These are phyloP conservation scores for Trichogramma pretiosum DNA, from an alignment of 1,140 invertebrate genomes.

Conservation along the genomic window DNA sequence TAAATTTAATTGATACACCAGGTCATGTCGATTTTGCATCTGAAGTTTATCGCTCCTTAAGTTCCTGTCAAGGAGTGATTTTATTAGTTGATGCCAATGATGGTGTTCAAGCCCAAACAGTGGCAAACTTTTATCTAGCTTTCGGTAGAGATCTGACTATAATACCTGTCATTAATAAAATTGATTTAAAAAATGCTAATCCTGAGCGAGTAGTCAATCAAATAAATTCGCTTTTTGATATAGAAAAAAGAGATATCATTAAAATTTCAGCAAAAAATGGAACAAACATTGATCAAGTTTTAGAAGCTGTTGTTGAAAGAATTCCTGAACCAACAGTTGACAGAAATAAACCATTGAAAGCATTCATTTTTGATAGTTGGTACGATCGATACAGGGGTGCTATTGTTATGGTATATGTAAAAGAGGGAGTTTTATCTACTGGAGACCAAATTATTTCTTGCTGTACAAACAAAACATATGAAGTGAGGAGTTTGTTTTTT, in stretches of 20 bases:
- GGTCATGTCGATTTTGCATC: slow-evolving; percentile 98
- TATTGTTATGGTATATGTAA: slow-evolving; percentile 69
- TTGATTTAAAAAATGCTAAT: slow-evolving; percentile 86
- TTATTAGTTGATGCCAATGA: slow-evolving; percentile 94
- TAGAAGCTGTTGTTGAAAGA: slow-evolving; percentile 67
- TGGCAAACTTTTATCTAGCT: slow-evolving; percentile 92
- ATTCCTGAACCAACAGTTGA: slow-evolving; percentile 67
- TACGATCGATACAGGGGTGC: slow-evolving; percentile 83
- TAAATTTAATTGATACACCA: slow-evolving; percentile 97
- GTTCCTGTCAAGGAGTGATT: slow-evolving; percentile 90
- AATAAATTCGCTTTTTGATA: slow-evolving; percentile 76
- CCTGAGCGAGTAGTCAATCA: slow-evolving; percentile 73
- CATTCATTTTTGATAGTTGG: slow-evolving; percentile 90
- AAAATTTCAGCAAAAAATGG: slow-evolving; percentile 85
- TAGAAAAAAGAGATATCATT: slow-evolving; percentile 59
- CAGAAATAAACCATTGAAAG: slow-evolving; percentile 58
- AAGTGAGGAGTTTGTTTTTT: slow-evolving; percentile 71
- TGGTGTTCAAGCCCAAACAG: slow-evolving; percentile 94
- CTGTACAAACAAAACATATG: slow-evolving; percentile 63
- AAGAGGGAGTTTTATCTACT: slow-evolving; percentile 62
- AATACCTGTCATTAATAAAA: slow-evolving; percentile 94
- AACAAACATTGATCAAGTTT: slow-evolving; percentile 65
- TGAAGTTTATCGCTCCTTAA: slow-evolving; percentile 86
- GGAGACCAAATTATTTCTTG: slow-evolving; percentile 59
- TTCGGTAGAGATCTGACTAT: slow-evolving; percentile 73